phyloP scores from a whole-genome alignment of 2,888 invertebrate genomes.

The Ceriagrion tenellum region DNA sequence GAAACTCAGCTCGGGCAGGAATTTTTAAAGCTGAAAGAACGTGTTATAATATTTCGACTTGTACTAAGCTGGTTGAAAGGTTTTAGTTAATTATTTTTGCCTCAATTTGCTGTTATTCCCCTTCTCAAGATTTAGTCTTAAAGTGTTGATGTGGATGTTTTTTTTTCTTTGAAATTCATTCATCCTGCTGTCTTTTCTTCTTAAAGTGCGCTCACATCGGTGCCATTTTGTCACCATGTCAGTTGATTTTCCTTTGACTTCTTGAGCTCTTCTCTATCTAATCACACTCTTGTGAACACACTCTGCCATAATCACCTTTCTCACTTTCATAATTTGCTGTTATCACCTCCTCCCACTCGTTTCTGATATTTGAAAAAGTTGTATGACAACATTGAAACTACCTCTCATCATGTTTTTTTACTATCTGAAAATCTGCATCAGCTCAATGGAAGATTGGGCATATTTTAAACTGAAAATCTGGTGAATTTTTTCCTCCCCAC shows the following conservation, averaged over 20 bases:
- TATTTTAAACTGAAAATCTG: not conserved
- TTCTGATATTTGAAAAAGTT: constrained; percentile 6
- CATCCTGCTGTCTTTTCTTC: not conserved
- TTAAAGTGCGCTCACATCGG: not conserved
- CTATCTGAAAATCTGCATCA: not conserved
- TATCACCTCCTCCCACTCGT: not conserved
- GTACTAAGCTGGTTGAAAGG: constrained; percentile 57
- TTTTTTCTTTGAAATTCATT: constrained; percentile 19
- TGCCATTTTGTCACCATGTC: not conserved
- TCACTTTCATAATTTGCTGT: constrained; percentile 2
- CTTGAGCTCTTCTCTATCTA: constrained; percentile 1
- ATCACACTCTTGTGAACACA: not conserved
- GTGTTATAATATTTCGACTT: constrained; percentile 50
- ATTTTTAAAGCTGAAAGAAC: constrained; percentile 54
- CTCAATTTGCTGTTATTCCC: constrained; percentile 3
- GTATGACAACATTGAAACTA: constrained; percentile 16
- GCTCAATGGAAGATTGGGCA: not conserved
- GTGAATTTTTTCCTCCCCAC: not conserved
- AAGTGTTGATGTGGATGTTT: not conserved
- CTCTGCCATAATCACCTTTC: not conserved
- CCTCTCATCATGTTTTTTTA: constrained; percentile 50
- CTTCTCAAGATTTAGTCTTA: constrained; percentile 23
- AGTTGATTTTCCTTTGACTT: not conserved
- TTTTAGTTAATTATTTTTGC: not conserved
- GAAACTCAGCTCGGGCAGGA: constrained; percentile 51